Evolutionary conservation across 2,113 vertebrate species (phyloP).

Genomic region (Colius striatus): DNA sequence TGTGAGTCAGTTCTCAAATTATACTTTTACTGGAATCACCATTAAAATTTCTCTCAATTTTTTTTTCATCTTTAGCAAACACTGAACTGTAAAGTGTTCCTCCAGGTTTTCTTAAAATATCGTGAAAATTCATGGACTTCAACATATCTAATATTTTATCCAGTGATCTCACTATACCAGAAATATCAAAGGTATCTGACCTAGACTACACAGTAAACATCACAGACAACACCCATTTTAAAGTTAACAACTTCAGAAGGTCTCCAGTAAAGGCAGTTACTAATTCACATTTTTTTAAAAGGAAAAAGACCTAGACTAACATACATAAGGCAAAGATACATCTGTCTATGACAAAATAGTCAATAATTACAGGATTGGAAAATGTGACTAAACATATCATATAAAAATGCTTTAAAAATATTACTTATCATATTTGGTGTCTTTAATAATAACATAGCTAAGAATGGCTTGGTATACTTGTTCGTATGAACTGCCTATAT

Average conservation of each 20-base stretch:
- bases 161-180: background rate
- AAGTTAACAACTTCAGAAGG: background rate
- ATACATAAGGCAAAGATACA: background rate
- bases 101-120: background rate
- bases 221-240: background rate
- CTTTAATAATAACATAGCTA: background rate
- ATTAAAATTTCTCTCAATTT: background rate
- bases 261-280: background rate
- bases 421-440: background rate
- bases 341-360: background rate
- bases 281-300: background rate
- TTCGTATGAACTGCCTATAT: background rate
- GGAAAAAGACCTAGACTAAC: background rate
- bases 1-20: background rate
- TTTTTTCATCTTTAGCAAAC: background rate
- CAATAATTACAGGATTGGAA: background rate
- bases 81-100: background rate
- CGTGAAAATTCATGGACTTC: background rate
- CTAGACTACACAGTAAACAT: background rate
- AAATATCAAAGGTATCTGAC: background rate
- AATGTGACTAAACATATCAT: background rate
- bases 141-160: background rate
- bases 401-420: background rate
- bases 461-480: background rate
- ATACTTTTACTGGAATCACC: background rate